Evolutionary conservation across 2,113 vertebrate species (phyloP), one percentile per base, ranked within the genome.

Genomic region (Hippocampus comes): DNA sequence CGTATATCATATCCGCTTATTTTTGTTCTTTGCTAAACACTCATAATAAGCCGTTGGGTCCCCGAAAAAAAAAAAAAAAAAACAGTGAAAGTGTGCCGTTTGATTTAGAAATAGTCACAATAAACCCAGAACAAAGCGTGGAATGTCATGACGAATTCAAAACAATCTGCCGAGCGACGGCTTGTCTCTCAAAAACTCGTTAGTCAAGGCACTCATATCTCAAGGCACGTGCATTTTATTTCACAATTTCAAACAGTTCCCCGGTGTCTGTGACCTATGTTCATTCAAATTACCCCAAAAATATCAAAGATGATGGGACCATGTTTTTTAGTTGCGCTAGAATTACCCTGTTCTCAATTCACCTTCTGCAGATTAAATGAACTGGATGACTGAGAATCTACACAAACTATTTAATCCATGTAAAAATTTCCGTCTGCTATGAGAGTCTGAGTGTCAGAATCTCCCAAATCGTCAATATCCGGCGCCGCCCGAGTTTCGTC

Each of bases 381-480:
- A 3, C 3, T 18, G 27, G 59, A 61, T 61, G 27, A 18, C 17
- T 9, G 8, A 34, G 15, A 61, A 34, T 17, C 6, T 17, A n/a
- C 70, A 68, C 66, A 57, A 84, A 68, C 83, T 72, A 66, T 90
- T 72, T 27, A 77, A 46, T 46, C 42, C 34, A 20, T 83, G 27
- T 83, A 83, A 84, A 21, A 65, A 2, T 71, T 76, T 71, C 84
- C 78, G 60, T 66, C 64, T 0, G 64, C 42, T 27, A 46, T 66
- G 9, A 66, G 43, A 20, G 64, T 66, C 21, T 20, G 64, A 77
- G 80, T 77, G 0, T 77, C 67, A 34, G 55, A 61, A 70, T 51
- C 18, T 74, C 82, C 70, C 38, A 46, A 53, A 73, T 82, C 67
- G 21, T 78, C 42, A 2, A n/a, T 55, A 14, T 71, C 20, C 25